Base-by-base conservation (phyloP, 1,140 invertebrate species). In the Heliconius hewitsoni region DNA sequence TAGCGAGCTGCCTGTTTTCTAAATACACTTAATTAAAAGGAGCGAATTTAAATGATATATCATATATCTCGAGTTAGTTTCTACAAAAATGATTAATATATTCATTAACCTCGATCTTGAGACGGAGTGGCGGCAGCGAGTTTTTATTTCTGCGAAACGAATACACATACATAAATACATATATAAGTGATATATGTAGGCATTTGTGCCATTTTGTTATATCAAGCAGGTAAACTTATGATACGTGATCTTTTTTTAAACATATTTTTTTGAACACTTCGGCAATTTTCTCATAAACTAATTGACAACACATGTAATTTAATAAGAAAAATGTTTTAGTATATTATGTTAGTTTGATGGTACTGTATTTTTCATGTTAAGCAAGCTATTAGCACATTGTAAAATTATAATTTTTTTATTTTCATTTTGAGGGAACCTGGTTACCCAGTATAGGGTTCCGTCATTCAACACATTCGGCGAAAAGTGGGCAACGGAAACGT, bases 71-170 rank as follows among this genome's bases (percentile, higher is more conserved):
- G 57, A 76, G 37, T 73, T 77, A 73, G 74, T 82, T 80, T 81
- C 81, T 72, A 76, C 76, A 75, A 76, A 19, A 80, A 72, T 82
- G 76, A 82, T 81, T 80, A 81, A 82, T 80, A 80, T 79, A 82
- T 74, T 75, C 78, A 80, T 82, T 83, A 83, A 70, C 83, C 81
- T 80, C 81, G 80, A 83, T 82, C 76, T 76, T 80, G 79, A 85
- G 84, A 85, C 84, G 77, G 82, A 66, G 76, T 83, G 85, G 82
- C 82, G 83, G 72, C 83, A n/a, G 37, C 39, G 71, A 71, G 18
- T 50, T 76, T 76, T 76, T n/a, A 34, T 39, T 80, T 76, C 71
- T 73, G 39, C 50, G 50, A 79, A 60, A 18, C 16, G 19, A 18
- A 42, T 8, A 39, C 73, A 73, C 34, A 60, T 55, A 66, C 11